Conservation (phyloP, 2,888 invertebrate species). For the Drosophila barbarae region DNA sequence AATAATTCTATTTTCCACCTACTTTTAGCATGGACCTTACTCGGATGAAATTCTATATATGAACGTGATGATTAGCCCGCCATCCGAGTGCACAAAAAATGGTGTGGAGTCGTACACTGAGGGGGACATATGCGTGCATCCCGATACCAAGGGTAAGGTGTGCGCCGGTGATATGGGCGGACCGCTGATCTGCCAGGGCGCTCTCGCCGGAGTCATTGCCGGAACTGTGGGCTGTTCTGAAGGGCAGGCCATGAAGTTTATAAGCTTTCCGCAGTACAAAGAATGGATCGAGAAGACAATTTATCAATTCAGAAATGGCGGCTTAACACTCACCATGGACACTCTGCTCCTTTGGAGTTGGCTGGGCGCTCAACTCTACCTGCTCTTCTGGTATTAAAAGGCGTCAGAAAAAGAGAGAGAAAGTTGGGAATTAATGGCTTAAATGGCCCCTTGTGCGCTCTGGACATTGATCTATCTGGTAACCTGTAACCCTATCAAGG, state of each 20-base stretch:
- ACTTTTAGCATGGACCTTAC: conserved; percentile 55
- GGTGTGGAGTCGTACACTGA: conserved; percentile 1
- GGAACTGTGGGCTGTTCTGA: conserved; percentile 44
- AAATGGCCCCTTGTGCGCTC: background rate
- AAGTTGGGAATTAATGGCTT: too few relatives aligned
- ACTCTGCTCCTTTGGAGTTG: background rate
- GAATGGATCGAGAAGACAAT: conserved; percentile 35
- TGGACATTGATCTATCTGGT: background rate
- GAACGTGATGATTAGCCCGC: conserved; percentile 20
- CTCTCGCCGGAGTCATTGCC: conserved; percentile 46
- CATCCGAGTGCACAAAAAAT: conserved; percentile 11
- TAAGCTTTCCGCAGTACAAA: conserved; percentile 26
- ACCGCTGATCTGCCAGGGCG: conserved; percentile 42
- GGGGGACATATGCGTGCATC: conserved; percentile 37
- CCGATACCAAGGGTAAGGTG: conserved; percentile 16
- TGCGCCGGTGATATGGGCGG: conserved; percentile 62
- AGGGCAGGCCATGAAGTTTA: conserved; percentile 42
- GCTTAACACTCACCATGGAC: background rate
- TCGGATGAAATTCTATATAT: conserved; percentile 50
- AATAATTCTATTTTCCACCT: too few relatives aligned
- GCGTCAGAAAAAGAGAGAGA: too few relatives aligned
- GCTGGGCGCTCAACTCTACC: background rate
- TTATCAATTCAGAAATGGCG: background rate
- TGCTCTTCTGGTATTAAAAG: background rate
- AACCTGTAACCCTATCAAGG: background rate